Evolutionary conservation across 2,113 vertebrate species (phyloP).

Genomic region (Macaca mulatta): DNA sequence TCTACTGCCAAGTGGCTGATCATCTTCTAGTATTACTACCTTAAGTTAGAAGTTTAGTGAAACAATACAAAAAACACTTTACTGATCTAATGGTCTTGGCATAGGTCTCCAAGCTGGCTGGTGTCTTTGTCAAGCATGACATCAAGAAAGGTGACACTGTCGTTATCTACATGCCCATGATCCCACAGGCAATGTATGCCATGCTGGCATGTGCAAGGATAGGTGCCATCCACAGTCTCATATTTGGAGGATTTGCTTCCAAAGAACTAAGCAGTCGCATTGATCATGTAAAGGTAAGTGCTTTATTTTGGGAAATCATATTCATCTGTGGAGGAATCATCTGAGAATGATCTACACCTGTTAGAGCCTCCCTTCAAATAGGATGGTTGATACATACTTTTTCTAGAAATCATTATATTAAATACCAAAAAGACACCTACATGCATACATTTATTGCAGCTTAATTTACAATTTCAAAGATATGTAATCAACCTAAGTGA

Average conservation of each 20-base stretch:
- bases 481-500: too few species aligned
- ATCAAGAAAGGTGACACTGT: constrained; percentile 93
- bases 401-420: neutral
- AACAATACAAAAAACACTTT: neutral
- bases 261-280: constrained; percentile 95
- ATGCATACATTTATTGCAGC: too few species aligned
- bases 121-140: constrained; percentile 91
- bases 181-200: constrained; percentile 94
- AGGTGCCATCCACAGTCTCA: constrained; percentile 96
- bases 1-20: neutral
- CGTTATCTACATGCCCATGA: constrained; percentile 99
- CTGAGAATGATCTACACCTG: neutral
- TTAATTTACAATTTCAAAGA: too few species aligned
- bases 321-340: neutral
- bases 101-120: constrained; percentile 95
- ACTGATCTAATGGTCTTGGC: constrained; percentile 55
- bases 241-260: constrained; percentile 98
- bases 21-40: neutral
- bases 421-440: too few species aligned
- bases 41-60: neutral
- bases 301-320: neutral
- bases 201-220: constrained; percentile 97
- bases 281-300: constrained; percentile 93
- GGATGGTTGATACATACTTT: neutral
- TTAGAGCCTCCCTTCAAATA: neutral